Base-by-base conservation (phyloP, 2,888 invertebrate species). In the Thumatha senex region DNA sequence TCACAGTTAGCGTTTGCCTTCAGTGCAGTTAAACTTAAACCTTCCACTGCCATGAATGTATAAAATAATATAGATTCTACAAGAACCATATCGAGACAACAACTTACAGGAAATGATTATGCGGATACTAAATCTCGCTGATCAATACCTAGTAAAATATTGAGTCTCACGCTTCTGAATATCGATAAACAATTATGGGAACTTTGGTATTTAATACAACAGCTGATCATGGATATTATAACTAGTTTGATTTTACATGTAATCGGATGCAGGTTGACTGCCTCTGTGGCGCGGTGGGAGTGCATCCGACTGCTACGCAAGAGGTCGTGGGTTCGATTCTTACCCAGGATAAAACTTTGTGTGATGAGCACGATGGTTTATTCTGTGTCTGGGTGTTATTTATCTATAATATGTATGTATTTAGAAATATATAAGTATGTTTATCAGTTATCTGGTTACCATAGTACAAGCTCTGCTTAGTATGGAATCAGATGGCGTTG, bases 1-100 rank as follows among this genome's bases (percentile, higher is more conserved):
- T 51, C 42, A 31, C 87, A 88, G 9, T 52, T 51, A 1, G 64
- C 63, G 7, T 54, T 56, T 18, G 36, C 30, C 2, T 29, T 46
- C 15, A 31, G 10, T 11, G 31, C n/a, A 0, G 13, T 31, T 13
- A 36, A 24, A 38, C 24, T n/a, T 1, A 41, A 33, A 13, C 24
- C 13, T 12, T 38, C 11, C 0, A 34, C 14, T n/a, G 50, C n/a
- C 12, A 51, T 34, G n/a, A 48, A 29, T 15, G 54, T 13, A 0
- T 49, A 14, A 8, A 46, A 3, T 11, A 51, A 12, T 57, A 59
- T 39, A 0, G 46, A 38, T 38, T 45, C 40, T 5, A 50, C n/a
- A 48, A 52, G 42, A 46, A 35, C 48, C 65, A 65, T 65, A 24
- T 44, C 40, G 46, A 24, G 7, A 54, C 50, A 58, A 40, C 7